phyloP scores from a whole-genome alignment of 2,797 vertebrate species.

The Cryptoprocta ferox region DNA sequence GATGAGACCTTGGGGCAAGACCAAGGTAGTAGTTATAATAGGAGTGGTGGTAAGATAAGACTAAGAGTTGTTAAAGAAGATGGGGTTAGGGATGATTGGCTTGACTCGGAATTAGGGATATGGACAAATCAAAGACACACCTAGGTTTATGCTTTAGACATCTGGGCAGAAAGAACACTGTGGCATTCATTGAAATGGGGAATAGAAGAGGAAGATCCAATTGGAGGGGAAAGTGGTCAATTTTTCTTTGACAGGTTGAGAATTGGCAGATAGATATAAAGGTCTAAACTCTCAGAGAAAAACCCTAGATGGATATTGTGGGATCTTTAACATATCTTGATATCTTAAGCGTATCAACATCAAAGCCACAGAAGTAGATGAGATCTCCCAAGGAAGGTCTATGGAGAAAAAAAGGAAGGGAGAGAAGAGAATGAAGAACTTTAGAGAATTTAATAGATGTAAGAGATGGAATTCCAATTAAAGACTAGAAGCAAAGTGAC shows the following conservation, averaged over 20 bases:
- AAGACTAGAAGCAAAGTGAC: background rate
- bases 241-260: background rate
- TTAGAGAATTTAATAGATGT: background rate
- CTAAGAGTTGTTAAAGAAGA: background rate
- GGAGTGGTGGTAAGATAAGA: background rate
- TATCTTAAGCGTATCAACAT: background rate
- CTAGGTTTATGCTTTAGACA: background rate
- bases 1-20: background rate
- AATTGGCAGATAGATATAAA: background rate
- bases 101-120: background rate
- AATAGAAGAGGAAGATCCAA: background rate
- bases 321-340: background rate
- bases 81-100: background rate
- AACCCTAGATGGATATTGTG: background rate
- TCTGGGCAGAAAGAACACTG: background rate
- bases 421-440: background rate
- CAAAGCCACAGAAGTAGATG: background rate
- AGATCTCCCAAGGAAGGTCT: background rate
- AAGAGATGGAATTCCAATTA: constrained; percentile 10
- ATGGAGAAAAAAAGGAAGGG: background rate
- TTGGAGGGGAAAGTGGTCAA: background rate
- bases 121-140: background rate
- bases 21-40: background rate
- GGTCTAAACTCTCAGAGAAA: background rate
- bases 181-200: background rate